Evolutionary conservation across 2,888 invertebrate genomes (phyloP), one percentile per base, ranked within the genome.

Genomic region (Anthophora plumipes): DNA sequence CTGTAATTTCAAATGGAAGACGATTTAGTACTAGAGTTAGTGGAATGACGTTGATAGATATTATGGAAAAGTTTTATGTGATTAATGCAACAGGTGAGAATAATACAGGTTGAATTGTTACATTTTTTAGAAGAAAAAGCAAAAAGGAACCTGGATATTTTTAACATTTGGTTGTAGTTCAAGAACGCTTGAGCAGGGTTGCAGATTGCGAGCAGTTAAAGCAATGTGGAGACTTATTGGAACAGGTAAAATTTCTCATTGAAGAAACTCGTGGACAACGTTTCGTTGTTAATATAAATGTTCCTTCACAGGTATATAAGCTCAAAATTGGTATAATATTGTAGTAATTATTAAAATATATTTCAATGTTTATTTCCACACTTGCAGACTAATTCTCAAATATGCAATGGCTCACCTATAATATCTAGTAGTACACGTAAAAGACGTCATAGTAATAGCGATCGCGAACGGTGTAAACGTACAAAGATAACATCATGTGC

Each of bases 231-330:
- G 92, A 93, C 85, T 80, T 93, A 52, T 57, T 92, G 14, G 93
- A 93, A n/a, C 92, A 93, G 52, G 72, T 93, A 8, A 91, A 89
- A 55, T 91, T 91, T 79, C 85, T 93, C 6, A 87, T 93, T 3
- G 93, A 92, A 63, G 91, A 91, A 71, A 88, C 91, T 25, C 89
- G 91, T 25, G 91, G 90, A 1, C 92, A 92, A 69, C 91, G 92
- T 46, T 92, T 93, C 80, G 91, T 92, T 37, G 92, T 93, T 22
- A 93, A 93, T 82, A 93, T 93, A 25, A 93, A 91, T 85, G 92
- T 93, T 48, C 93, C 93, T 22, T 85, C 92, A 20, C 90, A 91
- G 87, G 92, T 85, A 60, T 41, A 12, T 61, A 69, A 50, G 12
- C 8, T 12, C 14, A 11, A 31, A 50, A 39, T 0, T 20, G 6